Evolutionary conservation across 1,140 invertebrate genomes (phyloP), one percentile per base, ranked within the genome.

Genomic region (Drosophila erecta): DNA sequence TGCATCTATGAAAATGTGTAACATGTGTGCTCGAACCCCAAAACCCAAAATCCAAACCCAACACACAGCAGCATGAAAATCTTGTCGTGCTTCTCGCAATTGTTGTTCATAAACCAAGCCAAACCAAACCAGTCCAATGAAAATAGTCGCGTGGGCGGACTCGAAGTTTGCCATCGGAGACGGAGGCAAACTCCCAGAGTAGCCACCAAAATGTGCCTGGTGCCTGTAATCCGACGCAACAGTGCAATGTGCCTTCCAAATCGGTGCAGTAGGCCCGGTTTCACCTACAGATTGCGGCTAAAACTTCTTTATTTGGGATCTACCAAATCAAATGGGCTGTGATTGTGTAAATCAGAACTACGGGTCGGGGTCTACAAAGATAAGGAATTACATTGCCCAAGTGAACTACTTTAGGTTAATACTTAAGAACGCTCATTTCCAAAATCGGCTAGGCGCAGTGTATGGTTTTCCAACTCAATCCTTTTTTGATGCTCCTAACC

Each of bases 81-180:
- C 44, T 65, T 38, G 53, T 60, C 47, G 47, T 58, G 46, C 47
- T 30, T 15, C 27, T 51, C 59, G 27, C 17, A 40, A 46, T 46
- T 40, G 55, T 47, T 76, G 60, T 47, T 64, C 56, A 40, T 44
- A 57, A 24, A 43, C 30, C 30, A 30, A 30, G 8, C 7, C 30
- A 3, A 30, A 55, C 27, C 62, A 38, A 86, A 75, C 83, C 59
- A 72, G 83, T 87, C 76, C 46, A 8, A 60, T 17, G 56, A 49
- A 56, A 7, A 41, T 35, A 44, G 50, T 59, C 70, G 83, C 76
- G 83, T 87, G 79, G 83, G 83, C 83, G 83, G 84, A 75, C 84
- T 76, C 65, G 83, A 79, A 83, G 75, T 73, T 81, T 81, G 71
- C 37, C 65, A 51, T 58, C 62, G 46, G 76, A 66, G 20, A 69